Conservation (phyloP, 2,888 invertebrate genomes). For the Eupsilia transversa region DNA sequence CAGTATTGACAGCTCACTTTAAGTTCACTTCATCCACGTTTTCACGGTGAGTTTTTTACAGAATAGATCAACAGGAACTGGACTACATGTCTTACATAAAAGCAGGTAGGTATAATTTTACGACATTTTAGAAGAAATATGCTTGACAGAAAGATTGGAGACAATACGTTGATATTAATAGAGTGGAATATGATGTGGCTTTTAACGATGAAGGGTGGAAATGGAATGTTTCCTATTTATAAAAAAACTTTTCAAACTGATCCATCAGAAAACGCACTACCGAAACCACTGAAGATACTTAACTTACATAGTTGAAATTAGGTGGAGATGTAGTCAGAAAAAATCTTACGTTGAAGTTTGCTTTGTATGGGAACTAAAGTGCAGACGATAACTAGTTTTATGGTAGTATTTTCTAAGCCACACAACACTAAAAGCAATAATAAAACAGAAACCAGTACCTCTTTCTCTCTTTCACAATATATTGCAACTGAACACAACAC, state of each 20-base stretch:
- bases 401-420: not conserved
- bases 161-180: not conserved
- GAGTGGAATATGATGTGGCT: not conserved
- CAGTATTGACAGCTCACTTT: no score
- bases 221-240: not conserved
- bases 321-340: not conserved
- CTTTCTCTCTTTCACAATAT: conserved; percentile 18
- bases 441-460: conserved; percentile 18
- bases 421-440: not conserved
- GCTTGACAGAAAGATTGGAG: not conserved
- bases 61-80: no score
- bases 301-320: not conserved
- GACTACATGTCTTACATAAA: not conserved
- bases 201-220: not conserved
- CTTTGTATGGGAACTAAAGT: not conserved
- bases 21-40: no score
- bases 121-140: not conserved
- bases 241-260: not conserved
- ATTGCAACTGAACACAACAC: conserved; percentile 19
- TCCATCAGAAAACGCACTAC: not conserved
- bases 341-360: not conserved
- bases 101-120: not conserved
- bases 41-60: no score
- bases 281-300: not conserved
- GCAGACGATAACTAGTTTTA: not conserved